Evolutionary conservation across 37 sponge, comb jelly and placozoan species (phyloP), one percentile per base, ranked within the genome.

Genomic region (Ianthella basta): DNA sequence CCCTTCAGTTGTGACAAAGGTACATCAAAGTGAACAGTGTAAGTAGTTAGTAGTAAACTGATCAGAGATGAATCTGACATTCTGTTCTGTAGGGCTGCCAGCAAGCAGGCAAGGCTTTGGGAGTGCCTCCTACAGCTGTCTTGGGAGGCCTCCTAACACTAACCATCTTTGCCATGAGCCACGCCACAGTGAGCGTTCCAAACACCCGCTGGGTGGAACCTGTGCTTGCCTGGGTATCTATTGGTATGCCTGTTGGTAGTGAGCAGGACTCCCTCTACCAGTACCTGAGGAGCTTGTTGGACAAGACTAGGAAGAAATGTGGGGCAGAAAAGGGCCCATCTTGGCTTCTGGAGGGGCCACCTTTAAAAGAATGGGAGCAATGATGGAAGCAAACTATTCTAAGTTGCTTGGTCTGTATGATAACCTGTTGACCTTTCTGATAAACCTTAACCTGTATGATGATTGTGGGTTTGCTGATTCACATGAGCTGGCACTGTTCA

Each of bases 161-260:
- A 0, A 56, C 61, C 0, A 44, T 37, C 34, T 79, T 79, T 32
- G 0, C 80, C 24, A 61, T 86, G 80, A 65, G 56, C 4, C 86
- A 86, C 29, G 2, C 86, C 0, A 34, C 36, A 1, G 86, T 86
- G 18, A 32, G 40, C 1, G 86, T 86, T 39, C 33, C 0, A 1
- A 56, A 56, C 12, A 86, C 86, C 0, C 69, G 79, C 55, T 86
- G 86, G 86, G 68, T 86, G 8, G 86, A 86, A 35, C 80, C 86
- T n/a, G 80, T 86, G 8, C 8, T 86, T 13, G 55, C 79, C 54
- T 86, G 80, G 86, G n/a, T 86, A 12, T 59, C 86, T 5, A 25
- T 86, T 29, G 40, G 86, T 33, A 86, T 86, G 86, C 64, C 64
- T 0, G 70, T 74, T 29, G 84, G 84, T 0, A 84, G 84, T 72